A percentile compares a stretch with the other conserved stretches of the same genome.
phyloP scores from a whole-genome alignment of 1,140 invertebrate genomes.

The Tetramorium alpestre region DNA sequence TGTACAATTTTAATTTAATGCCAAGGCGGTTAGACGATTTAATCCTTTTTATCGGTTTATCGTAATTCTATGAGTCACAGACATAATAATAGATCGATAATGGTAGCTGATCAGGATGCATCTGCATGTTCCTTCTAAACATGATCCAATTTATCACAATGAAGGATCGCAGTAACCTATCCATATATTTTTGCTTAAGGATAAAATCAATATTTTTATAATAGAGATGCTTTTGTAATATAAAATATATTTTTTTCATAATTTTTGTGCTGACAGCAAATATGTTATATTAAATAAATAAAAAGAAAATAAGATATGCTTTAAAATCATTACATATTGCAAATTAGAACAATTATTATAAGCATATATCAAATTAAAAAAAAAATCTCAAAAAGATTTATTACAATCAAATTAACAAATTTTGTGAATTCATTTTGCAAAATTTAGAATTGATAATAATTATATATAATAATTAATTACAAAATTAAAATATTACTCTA shows the following conservation, averaged over 20 bases:
- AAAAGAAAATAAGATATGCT: not conserved
- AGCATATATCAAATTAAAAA: not conserved
- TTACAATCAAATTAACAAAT: not conserved
- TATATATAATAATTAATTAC: not conserved
- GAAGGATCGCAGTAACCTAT: not conserved
- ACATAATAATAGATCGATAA: slow-evolving; percentile 32
- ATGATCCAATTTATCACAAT: slow-evolving; percentile 25
- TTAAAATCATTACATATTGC: not conserved
- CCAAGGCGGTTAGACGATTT: slow-evolving; percentile 34
- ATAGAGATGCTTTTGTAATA: not conserved
- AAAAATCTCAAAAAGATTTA: not conserved
- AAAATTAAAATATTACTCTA: not conserved
- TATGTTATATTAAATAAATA: not conserved
- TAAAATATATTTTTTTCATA: not conserved
- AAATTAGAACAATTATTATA: not conserved
- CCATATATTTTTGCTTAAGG: not conserved
- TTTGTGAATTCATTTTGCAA: not conserved
- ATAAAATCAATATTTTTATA: not conserved
- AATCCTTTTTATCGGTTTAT: slow-evolving; percentile 15
- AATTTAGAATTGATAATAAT: not conserved
- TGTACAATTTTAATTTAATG: slow-evolving; percentile 11
- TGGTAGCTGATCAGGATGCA: slow-evolving; percentile 18
- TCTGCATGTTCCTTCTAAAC: slow-evolving; percentile 23
- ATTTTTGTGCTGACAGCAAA: not conserved
- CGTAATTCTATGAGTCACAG: slow-evolving; percentile 28